Percentiles rank a stretch among this genome's conserved stretches.
These are phyloP conservation scores for Nesidiocoris tenuis DNA, from an alignment of 2,888 invertebrate species.

Conservation along the genomic window DNA sequence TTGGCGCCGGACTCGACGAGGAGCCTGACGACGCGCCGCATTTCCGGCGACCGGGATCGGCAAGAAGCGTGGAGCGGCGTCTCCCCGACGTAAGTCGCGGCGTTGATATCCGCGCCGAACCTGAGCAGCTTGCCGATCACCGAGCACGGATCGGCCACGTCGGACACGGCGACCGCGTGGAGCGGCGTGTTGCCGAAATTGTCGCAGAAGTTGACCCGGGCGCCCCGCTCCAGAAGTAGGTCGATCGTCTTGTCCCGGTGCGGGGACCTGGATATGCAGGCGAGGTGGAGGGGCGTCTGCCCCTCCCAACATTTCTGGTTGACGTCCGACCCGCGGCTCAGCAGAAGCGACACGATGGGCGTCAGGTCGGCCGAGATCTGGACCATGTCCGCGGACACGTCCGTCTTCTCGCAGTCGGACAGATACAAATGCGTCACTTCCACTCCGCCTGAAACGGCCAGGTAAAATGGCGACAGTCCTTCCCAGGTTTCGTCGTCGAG, in stretches of 20 bases:
- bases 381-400: not conserved
- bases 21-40: not conserved
- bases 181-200: slow-evolving; percentile 9
- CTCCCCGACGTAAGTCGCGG: not conserved
- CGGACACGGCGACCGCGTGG: slow-evolving; percentile 6
- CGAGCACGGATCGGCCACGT: not conserved
- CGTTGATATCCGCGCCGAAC: slow-evolving; percentile 6
- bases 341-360: not conserved
- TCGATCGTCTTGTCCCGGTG: not conserved
- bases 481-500: not conserved
- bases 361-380: not conserved
- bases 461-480: slow-evolving; percentile 6
- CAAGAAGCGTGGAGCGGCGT: slow-evolving; percentile 9
- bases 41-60: not conserved
- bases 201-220: not conserved
- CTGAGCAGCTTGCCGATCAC: not conserved
- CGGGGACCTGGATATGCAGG: not conserved
- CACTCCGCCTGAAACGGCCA: slow-evolving; percentile 4
- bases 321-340: slow-evolving; percentile 5
- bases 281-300: slow-evolving; percentile 2
- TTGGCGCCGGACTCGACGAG: not conserved
- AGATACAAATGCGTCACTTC: not conserved
- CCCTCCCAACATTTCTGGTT: slow-evolving; percentile 18
- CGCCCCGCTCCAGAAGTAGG: not conserved
- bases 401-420: not conserved